Conservation (phyloP, 1,140 invertebrate species). For the Papilio aristodemus region DNA sequence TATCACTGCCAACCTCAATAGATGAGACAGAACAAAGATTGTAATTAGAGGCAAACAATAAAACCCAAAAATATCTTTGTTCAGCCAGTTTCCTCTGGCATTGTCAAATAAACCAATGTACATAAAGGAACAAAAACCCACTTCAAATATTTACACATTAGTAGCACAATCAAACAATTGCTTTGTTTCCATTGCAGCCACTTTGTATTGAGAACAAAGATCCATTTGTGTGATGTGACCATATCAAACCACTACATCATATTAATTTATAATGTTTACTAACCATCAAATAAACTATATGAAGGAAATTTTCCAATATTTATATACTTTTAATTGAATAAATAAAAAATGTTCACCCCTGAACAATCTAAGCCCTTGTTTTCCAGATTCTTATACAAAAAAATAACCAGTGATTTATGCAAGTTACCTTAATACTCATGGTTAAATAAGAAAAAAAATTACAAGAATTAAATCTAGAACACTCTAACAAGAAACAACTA, state of each 20-base stretch:
- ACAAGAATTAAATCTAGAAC: no score
- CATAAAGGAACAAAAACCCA: constrained; percentile 13
- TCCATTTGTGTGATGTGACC: constrained; percentile 21
- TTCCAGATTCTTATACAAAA: no score
- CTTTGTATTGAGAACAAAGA: constrained; percentile 31
- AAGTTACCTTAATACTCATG: no score
- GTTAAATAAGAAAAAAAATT: no score
- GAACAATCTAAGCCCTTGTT: no score
- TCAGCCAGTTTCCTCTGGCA: constrained; percentile 4
- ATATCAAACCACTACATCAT: constrained; percentile 14
- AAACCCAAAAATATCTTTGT: constrained; percentile 8
- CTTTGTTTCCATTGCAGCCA: constrained; percentile 22
- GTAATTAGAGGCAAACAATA: constrained; percentile 7
- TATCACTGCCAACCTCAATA: neutral
- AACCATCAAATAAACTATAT: neutral
- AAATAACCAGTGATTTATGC: no score
- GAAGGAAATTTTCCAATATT: no score
- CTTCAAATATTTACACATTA: constrained; percentile 21
- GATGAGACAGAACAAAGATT: constrained; percentile 1
- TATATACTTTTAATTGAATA: no score
- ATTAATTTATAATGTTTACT: neutral
- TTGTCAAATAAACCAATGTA: constrained; percentile 7
- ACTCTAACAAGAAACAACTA: no score
- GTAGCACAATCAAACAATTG: constrained; percentile 27
- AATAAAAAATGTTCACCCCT: no score